These are phyloP conservation scores for Ceratitis capitata DNA, from an alignment of 1,140 invertebrate species.

Conservation along the genomic window DNA sequence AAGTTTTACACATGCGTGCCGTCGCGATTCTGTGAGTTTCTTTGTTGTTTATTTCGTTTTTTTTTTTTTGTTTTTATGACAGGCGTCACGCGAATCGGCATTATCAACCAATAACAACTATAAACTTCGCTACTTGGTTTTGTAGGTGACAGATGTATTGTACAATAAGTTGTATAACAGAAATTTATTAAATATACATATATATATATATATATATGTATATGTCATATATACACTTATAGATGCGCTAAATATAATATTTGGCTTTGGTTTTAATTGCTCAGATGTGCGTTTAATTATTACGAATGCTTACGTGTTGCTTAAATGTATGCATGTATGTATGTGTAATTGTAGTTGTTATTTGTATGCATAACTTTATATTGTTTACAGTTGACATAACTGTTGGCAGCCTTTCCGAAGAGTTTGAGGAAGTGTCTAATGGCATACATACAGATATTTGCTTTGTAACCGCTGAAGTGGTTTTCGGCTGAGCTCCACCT, in stretches of 20 bases:
- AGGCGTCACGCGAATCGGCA: not conserved
- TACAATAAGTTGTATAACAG: not conserved
- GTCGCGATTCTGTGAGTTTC: not conserved
- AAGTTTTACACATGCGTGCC: not conserved
- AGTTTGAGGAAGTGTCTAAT: no score
- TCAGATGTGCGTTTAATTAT: not conserved
- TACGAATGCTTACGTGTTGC: not conserved
- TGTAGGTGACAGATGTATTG: constrained; percentile 13
- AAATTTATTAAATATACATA: not conserved
- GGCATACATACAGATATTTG: no score
- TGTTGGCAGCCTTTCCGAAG: not conserved
- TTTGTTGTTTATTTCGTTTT: not conserved
- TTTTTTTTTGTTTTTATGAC: not conserved
- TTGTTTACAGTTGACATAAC: no score
- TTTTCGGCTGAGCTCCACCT: no score
- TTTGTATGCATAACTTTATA: no score
- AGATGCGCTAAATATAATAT: no score
- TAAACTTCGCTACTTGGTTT: not conserved
- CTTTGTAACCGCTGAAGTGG: no score
- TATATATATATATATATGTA: no score
- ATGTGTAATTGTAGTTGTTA: not conserved
- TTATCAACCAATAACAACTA: not conserved
- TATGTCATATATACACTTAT: not conserved
- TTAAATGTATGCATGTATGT: not conserved
- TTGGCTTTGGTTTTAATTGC: not conserved